Evolutionary conservation across 2,113 vertebrate genomes (phyloP), one percentile per base, ranked within the genome.

Genomic region (Pachypanchax playfairii): DNA sequence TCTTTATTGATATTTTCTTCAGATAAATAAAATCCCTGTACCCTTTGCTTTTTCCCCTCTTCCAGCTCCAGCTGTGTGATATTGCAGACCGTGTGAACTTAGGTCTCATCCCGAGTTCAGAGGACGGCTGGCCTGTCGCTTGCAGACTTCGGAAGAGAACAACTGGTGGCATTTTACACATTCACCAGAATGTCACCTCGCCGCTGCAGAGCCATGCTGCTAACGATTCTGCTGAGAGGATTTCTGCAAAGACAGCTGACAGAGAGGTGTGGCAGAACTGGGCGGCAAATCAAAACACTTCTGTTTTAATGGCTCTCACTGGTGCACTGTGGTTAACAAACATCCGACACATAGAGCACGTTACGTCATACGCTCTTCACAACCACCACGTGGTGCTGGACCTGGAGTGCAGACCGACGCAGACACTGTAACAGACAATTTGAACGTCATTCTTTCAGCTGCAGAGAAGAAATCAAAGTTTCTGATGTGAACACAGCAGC

Each of bases 321-420:
- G 65, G 84, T 55, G 70, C 55, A n/a, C 57, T 2, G 0, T 98
- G 97, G 95, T 33, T 1, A 48, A 93, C 92, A 15, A 76, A 47
- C 24, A 55, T 95, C 65, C 85, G 88, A 74, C 92, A 92, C 65
- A 48, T 98, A 3, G 85, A 95, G 29, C 86, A 76, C 0, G 93
- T 99, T 18, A 98, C 98, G 82, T 96, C 95, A 0, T 98, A 99
- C 0, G 95, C 95, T 0, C 96, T 96, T 26, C 94, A 92, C 0
- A 87, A 98, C 70, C 90, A 95, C 63, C 97, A 98, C 54, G 25
- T 98, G 0, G 96, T 99, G 28, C 69, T 99, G 78, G 95, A 98
- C 80, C 87, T 98, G 3, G 87, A 95, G 48, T 98, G 96, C 84
- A 91, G 88, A 25, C 97, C 96, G 3, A 18, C 48, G n/a, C n/a